Percentiles rank a stretch among this genome's conserved stretches.
Conservation (phyloP, 2,113 vertebrate genomes). For the Promerops cafer region DNA sequence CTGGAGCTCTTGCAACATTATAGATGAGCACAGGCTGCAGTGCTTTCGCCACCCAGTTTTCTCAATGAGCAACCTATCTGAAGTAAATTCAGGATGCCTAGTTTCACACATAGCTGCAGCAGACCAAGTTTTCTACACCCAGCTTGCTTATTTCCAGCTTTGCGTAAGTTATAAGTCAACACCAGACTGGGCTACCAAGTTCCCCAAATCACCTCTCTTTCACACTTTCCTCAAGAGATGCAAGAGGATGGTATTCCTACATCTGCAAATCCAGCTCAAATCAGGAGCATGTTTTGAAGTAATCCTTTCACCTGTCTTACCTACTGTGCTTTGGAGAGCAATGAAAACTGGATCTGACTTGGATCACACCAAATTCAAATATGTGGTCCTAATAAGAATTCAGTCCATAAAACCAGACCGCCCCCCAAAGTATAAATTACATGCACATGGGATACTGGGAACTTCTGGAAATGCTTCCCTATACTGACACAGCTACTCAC, state of each 20-base stretch:
- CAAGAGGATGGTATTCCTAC: neutral
- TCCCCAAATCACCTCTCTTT: neutral
- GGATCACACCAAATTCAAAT: neutral
- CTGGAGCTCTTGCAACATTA: neutral
- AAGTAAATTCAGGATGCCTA: neutral
- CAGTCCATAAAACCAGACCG: neutral
- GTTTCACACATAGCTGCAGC: neutral
- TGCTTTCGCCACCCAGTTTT: neutral
- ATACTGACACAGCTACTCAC: fast-evolving
- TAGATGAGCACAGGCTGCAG: neutral
- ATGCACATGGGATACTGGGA: neutral
- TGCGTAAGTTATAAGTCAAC: neutral
- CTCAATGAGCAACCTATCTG: neutral
- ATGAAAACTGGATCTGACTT: neutral
- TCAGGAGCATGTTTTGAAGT: neutral
- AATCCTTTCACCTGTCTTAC: neutral
- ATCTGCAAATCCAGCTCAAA: neutral
- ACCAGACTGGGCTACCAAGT: neutral
- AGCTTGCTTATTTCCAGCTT: neutral
- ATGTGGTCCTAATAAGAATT: neutral
- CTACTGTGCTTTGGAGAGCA: neutral
- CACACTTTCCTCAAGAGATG: neutral
- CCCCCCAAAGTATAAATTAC: fast-evolving
- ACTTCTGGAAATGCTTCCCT: neutral
- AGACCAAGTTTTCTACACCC: neutral